Evolutionary conservation across 1,140 invertebrate species (phyloP), one percentile per base, ranked within the genome.

Genomic region (Anoplolepis gracilipes): DNA sequence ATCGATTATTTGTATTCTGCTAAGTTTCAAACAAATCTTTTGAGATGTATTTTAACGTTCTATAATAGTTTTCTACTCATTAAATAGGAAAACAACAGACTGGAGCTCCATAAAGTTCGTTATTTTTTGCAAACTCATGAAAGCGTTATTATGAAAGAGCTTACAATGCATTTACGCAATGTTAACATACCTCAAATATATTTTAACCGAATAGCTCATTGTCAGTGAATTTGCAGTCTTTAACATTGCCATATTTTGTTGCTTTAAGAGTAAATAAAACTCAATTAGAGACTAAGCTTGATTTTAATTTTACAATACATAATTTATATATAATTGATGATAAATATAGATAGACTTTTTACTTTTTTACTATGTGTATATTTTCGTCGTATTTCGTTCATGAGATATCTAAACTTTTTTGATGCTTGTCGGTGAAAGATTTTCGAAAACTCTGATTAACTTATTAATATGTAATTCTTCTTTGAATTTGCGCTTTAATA

Each of bases 401-500:
- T 30, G 28, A 82, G 53, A 73, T 82, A 73, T 55, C 59, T 72
- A 82, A 73, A 46, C 28, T 39, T 36, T 53, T 72, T 28, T 25
- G 36, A 33, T 39, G 39, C 16, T 13, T 19, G 25, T 59, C 53
- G n/a, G 28, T 82, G 53, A 61, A 73, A 61, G 39, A n/a, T 73
- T 39, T 57, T 59, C 19, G 36, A 73, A 28, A 46, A 33, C 25
- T 53, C 59, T 73, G 67, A 82, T 81, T 81, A 81, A 82, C 46
- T 73, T 36, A 72, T 59, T 53, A 82, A 82, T 82, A 73, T 59
- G n/a, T 82, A 82, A 69, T 65, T 65, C 78, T 84, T 78, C 59
- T 78, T 79, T 19, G 30, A 78, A 84, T 77, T 42, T 22, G 16
- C 46, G 25, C 30, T n/a, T 28, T 22, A 25, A 59, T 70, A 59